Base-by-base conservation (phyloP, 2,113 vertebrate genomes). In the Aptenodytes forsteri region DNA sequence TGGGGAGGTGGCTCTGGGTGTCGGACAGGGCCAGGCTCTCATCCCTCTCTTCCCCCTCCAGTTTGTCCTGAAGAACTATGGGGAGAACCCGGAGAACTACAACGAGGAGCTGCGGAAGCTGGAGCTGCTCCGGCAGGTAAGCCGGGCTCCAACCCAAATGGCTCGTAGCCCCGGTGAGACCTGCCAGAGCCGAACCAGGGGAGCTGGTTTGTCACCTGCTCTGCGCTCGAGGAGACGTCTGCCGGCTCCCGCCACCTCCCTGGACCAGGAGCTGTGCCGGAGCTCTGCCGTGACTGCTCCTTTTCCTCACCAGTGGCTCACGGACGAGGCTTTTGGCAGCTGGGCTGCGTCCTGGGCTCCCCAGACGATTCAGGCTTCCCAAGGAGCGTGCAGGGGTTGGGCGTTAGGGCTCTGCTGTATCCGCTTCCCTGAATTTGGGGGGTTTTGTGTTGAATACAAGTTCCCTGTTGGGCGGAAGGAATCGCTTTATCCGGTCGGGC, bases 1-100 rank as follows among this genome's bases (percentile, higher is more conserved):
- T 50, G 44, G 50, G 27, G 34, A 62, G 64, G 30, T 32, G 10
- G 1, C 36, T 38, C 25, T 20, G 46, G 67, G 38, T 52, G 58
- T 59, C 0, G 2, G n/a, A 10, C 18, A 12, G 25, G 23, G 25
- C 25, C 56, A 13, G 26, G 26, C 26, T 50, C 66, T 72, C 46
- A 87, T 3, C 6, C 10, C 4, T 4, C 20, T 19, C 56, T 58
- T 44, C 16, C 55, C 12, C 54, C 2, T 56, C 6, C 90, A 99
- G 99, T 99, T 99, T 92, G 99, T 99, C 46, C 92, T 99, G 93
- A 99, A 99, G 97, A 99, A 99, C 97, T 99, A 99, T 12, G 99
- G 99, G 5, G 99, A 99, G 97, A 99, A 99, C 96, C 99, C 99
- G 0, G 99, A 99, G 97, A 99, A 98, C 93, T 99, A 99, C 98